These are phyloP conservation scores for Rhadinocentrus ornatus DNA, from an alignment of 2,797 vertebrate species.

Conservation along the genomic window DNA sequence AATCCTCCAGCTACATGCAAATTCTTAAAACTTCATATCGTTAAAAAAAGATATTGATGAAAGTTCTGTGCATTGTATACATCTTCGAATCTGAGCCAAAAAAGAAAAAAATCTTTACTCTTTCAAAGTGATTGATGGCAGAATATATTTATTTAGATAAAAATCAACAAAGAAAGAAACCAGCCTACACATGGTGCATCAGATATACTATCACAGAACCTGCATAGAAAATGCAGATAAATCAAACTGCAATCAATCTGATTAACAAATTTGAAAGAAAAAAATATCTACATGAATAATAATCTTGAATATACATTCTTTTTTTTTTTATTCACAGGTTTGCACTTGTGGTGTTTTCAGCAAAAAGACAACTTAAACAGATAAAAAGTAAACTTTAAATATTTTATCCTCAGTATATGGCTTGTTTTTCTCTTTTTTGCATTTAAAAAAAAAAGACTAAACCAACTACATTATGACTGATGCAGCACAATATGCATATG, in stretches of 20 bases:
- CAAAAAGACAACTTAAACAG: slow-evolving; percentile 24
- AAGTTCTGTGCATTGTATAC: background rate
- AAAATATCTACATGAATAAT: slow-evolving; percentile 59
- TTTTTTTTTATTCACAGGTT: slow-evolving; percentile 69
- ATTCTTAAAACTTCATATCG: background rate
- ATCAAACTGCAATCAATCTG: slow-evolving; percentile 45
- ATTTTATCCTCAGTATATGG: slow-evolving; percentile 56
- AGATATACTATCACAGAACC: slow-evolving; percentile 40
- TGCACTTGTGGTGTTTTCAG: slow-evolving; percentile 82
- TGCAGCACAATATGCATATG: slow-evolving; percentile 44
- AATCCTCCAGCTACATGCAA: background rate
- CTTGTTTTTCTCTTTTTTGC: slow-evolving; percentile 43
- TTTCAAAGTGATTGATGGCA: no score
- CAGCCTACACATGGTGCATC: slow-evolving; percentile 26
- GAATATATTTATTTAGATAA: slow-evolving; percentile 78
- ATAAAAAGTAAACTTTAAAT: slow-evolving; percentile 43
- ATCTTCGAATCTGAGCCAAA: no score
- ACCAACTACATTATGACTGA: slow-evolving; percentile 35
- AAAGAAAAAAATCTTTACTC: no score
- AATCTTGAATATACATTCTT: slow-evolving; percentile 61
- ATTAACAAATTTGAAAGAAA: slow-evolving; percentile 56
- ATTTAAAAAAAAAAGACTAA: slow-evolving; percentile 28
- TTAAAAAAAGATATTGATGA: background rate
- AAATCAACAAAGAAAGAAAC: slow-evolving; percentile 66
- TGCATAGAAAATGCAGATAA: slow-evolving; percentile 60